Evolutionary conservation across 2,888 invertebrate genomes (phyloP).

Genomic region (Calameuta filiformis): DNA sequence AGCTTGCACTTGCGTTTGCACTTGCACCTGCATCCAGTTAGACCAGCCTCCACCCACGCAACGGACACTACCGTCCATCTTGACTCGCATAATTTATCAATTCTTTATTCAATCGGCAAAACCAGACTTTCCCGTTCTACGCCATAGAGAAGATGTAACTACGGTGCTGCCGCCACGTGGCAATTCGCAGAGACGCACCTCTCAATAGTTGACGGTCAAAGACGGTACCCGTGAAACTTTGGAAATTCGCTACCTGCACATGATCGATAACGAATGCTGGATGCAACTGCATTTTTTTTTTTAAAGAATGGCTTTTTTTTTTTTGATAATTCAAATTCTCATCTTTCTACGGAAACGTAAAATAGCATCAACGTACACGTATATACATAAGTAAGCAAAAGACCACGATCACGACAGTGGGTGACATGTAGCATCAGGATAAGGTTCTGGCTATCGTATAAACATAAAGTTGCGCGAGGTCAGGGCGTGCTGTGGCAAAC

Average conservation of each 20-base stretch:
- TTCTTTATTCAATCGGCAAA: neutral
- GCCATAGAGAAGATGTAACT: neutral
- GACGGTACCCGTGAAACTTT: neutral
- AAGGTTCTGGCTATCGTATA: conserved; percentile 47
- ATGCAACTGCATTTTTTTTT: neutral
- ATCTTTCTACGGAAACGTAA: neutral
- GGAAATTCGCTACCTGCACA: neutral
- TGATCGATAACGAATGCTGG: neutral
- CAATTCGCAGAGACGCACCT: neutral
- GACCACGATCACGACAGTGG: conserved; percentile 30
- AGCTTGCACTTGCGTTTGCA: neutral
- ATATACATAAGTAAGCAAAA: neutral
- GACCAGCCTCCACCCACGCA: neutral
- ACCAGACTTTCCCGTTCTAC: neutral
- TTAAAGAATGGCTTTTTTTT: neutral
- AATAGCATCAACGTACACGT: neutral
- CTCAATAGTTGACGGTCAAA: neutral
- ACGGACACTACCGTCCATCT: neutral
- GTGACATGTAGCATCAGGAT: conserved; percentile 52
- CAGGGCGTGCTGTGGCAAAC: conserved; percentile 4
- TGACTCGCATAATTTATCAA: neutral
- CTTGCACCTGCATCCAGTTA: neutral
- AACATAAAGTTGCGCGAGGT: conserved; percentile 43
- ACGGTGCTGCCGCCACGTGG: neutral
- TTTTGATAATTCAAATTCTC: neutral